Conservation (phyloP, 1,140 invertebrate genomes). For the Sycobia sp. region DNA sequence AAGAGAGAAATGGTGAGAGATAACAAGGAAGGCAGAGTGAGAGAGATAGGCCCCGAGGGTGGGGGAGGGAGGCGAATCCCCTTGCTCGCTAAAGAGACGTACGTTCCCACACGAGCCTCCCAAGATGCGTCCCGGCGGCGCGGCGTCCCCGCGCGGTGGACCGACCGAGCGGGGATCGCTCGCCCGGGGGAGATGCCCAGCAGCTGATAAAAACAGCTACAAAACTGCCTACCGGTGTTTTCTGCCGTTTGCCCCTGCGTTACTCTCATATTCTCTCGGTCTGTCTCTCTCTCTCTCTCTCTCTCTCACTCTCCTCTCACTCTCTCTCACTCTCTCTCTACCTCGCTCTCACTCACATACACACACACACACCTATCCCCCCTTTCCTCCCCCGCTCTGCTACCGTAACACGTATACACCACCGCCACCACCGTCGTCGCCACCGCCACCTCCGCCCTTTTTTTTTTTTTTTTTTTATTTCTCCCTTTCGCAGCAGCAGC, state of each 20-base stretch:
- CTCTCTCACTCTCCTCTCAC: no score
- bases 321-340: conserved; percentile 26
- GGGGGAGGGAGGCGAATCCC: conserved; percentile 33
- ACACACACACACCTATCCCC: neutral
- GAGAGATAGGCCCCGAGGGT: no score
- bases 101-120: conserved; percentile 61
- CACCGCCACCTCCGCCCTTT: conserved; percentile 1
- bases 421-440: neutral
- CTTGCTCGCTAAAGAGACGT: conserved; percentile 57
- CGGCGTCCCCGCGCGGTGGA: conserved; percentile 38
- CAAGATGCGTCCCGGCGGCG: conserved; percentile 59
- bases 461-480: conserved; percentile 8
- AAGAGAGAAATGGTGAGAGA: conserved; percentile 38
- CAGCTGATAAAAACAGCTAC: conserved; percentile 63
- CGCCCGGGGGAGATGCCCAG: conserved; percentile 59
- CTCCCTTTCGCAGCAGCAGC: neutral
- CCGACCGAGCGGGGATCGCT: conserved; percentile 36
- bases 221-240: conserved; percentile 63
- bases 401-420: neutral
- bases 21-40: conserved; percentile 37
- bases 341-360: conserved; percentile 3
- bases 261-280: no score
- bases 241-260: conserved; percentile 55
- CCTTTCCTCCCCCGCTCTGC: neutral
- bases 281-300: conserved; percentile 25